Base-by-base conservation (phyloP, 2,888 invertebrate species). In the Pyrocoelia pectoralis region DNA sequence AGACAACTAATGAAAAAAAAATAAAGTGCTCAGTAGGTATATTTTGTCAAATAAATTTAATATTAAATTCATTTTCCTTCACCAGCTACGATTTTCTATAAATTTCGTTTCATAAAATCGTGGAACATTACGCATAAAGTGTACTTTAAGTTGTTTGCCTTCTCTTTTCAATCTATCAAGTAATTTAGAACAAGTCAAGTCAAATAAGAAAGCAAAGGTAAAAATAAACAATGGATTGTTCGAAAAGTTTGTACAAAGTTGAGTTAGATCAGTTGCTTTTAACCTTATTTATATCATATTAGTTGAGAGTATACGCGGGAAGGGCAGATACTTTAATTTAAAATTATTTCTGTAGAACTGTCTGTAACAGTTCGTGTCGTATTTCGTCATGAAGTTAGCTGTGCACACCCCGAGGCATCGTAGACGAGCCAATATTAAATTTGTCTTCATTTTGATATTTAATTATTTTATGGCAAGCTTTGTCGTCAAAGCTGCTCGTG, bases 371-470 rank as follows among this genome's bases (percentile, higher is more conserved):
- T 54, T 62, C 53, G 63, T 64, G 63, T 59, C 59, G 59, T 57
- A 46, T 54, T 54, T 55, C 38, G 40, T 52, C 58, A 56, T 61
- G 28, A 61, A 55, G 61, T 65, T 61, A 52, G 46, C 61, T 61
- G 61, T 65, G 65, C 65, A 65, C 58, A 65, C 58, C 65, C 65
- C 38, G 65, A 59, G 65, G 65, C 73, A 68, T 70, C 69, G 72
- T 70, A 76, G 75, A 74, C 76, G 77, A 74, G 70, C 73, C 72
- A 75, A 77, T 78, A 79, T 79, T 78, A 78, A 79, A 78, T 79
- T 79, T 77, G 76, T 77, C 80, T 80, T 77, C 79, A 78, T 80
- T 80, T 79, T 79, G 79, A 77, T 78, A 79, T 78, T 79, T 79
- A 79, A 79, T 79, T 78, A 79, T 78, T 79, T 78, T 78, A 77